Conservation (phyloP, 2,113 vertebrate genomes). For the Apeltes quadracus region DNA sequence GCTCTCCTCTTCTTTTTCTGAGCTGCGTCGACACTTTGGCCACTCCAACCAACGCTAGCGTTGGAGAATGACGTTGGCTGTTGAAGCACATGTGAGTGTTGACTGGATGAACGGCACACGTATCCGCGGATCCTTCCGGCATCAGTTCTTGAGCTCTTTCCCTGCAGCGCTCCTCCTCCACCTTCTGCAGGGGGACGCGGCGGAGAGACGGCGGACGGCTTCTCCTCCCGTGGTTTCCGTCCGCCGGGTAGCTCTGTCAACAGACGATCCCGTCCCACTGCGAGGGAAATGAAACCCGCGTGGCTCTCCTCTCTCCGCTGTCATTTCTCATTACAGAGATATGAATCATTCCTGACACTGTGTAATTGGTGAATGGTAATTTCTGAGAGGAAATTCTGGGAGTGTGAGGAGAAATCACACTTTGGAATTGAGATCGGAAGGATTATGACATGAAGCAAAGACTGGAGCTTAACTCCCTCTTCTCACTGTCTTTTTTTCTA, state of each 20-base stretch:
- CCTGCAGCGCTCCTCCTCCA: constrained; percentile 17
- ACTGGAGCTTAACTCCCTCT: constrained; percentile 64
- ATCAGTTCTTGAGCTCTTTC: neutral
- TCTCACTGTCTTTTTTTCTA: constrained; percentile 53
- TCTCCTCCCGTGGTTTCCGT: constrained; percentile 39
- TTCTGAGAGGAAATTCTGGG: constrained; percentile 72
- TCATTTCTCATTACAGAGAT: constrained; percentile 79
- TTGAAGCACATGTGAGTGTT: no score
- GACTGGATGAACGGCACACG: neutral
- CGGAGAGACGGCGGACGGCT: constrained; percentile 46
- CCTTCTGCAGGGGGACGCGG: constrained; percentile 31
- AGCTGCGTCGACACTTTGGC: no score
- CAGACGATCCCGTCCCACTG: constrained; percentile 69
- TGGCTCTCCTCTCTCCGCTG: constrained; percentile 69
- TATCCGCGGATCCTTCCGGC: neutral
- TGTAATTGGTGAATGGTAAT: constrained; percentile 80
- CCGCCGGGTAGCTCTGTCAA: constrained; percentile 67
- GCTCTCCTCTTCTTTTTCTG: no score
- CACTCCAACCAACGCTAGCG: no score
- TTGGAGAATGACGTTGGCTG: no score
- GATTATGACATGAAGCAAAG: constrained; percentile 71
- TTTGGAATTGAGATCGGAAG: constrained; percentile 67
- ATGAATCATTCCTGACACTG: constrained; percentile 76
- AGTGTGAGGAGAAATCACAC: constrained; percentile 61
- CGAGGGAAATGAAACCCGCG: constrained; percentile 65